Base-by-base conservation (phyloP, 2,797 vertebrate species). In the Chiloscyllium punctatum region DNA sequence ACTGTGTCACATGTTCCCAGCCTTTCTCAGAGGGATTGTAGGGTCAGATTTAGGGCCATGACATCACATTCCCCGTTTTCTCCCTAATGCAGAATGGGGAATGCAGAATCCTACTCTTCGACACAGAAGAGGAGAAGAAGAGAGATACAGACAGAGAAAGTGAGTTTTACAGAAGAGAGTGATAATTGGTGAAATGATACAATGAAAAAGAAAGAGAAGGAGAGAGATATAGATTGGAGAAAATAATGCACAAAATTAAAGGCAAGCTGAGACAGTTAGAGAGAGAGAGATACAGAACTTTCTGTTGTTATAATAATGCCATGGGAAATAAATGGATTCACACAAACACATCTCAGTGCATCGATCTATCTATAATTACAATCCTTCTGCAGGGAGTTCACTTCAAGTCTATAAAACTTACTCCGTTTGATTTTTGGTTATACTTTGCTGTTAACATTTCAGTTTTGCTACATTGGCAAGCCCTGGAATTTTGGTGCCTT, bases 341-440 rank as follows among this genome's bases (percentile, higher is more conserved):
- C 51, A 90, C 33, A 92, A 92, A 92, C 33, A 92, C 57, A 92
- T 92, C 21, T 37, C 90, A n/a, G 33, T 92, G 18, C 62, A 92
- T 92, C 6, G 90, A 92, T 68, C 90, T 92, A 66, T 68, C 37
- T 68, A 37, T 68, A 92, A 68, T 92, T 92, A 66, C 18, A 68
- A 92, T 68, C 90, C n/a, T 42, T 18, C 90, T 37, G 27, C 23
- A 9, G 33, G 62, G 66, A 68, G n/a, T 30, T 37, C 5, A 92
- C 21, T 92, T 92, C 90, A n/a, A 37, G 27, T 37, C 57, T 15
- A 68, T 68, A 68, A 68, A 66, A n/a, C n/a, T 37, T 92, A 51
- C 33, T 92, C 90, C 4, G 1, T 62, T 21, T 69, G 90, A 92
- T 42, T 68, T 69, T 68, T 42, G 18, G 90, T 69, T 21, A 37